Conservation (phyloP, 2,888 invertebrate species). For the Mythimna impura region DNA sequence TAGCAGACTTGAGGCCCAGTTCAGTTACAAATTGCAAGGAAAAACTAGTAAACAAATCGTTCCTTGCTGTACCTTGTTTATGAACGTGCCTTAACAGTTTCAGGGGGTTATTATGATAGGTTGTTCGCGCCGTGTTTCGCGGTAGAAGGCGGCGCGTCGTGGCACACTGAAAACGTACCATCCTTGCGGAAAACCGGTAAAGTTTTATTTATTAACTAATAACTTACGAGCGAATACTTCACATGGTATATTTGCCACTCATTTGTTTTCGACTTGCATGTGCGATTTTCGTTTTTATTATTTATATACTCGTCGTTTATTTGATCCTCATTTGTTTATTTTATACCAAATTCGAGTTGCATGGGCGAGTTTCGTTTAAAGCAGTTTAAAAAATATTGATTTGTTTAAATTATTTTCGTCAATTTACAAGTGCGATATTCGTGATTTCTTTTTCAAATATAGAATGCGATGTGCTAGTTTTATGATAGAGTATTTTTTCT, state of each 20-base stretch:
- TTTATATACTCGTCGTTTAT: neutral
- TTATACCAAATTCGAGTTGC: constrained; percentile 1
- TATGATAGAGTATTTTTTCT: constrained; percentile 27
- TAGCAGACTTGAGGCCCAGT: neutral
- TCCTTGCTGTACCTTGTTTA: constrained; percentile 25
- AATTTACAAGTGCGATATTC: constrained; percentile 26
- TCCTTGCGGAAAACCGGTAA: constrained; percentile 63
- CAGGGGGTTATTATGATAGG: constrained; percentile 79
- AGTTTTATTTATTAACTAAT: constrained; percentile 66
- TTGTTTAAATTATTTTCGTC: neutral
- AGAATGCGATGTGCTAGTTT: constrained; percentile 28
- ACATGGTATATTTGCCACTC: constrained; percentile 29
- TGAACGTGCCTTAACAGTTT: constrained; percentile 71
- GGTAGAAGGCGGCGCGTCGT: constrained; percentile 75
- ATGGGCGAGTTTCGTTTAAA: constrained; percentile 49
- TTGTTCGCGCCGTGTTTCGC: constrained; percentile 77
- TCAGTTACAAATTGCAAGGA: neutral
- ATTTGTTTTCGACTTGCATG: neutral
- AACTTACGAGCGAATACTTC: constrained; percentile 34
- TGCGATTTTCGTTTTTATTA: no score
- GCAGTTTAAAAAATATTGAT: no score
- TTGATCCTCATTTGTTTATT: neutral
- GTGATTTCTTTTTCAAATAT: constrained; percentile 18
- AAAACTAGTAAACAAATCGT: neutral
- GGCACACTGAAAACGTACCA: constrained; percentile 66